phyloP scores from a whole-genome alignment of 2,888 invertebrate species.

The Sarcophaga variegata region DNA sequence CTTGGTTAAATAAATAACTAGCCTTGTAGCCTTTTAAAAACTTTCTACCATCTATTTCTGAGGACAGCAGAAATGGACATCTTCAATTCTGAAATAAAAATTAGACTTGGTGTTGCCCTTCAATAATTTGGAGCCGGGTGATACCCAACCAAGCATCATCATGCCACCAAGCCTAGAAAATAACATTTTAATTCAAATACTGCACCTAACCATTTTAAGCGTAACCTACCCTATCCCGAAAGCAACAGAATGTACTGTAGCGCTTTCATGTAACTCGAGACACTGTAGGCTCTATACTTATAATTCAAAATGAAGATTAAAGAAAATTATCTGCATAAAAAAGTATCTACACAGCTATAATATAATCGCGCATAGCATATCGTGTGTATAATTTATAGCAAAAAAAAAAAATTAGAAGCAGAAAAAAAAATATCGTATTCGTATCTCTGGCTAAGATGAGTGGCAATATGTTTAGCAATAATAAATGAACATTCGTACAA shows the following conservation, averaged over 20 bases:
- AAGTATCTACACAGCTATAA: not conserved
- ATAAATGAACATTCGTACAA: slow-evolving; percentile 27
- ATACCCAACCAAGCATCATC: too few relatives aligned
- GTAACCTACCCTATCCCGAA: too few relatives aligned
- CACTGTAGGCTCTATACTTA: slow-evolving; percentile 47
- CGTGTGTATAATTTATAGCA: not conserved
- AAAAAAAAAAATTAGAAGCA: slow-evolving; percentile 18
- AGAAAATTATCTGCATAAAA: slow-evolving; percentile 55
- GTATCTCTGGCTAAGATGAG: slow-evolving; percentile 28
- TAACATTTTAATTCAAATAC: too few relatives aligned
- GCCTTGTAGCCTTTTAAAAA: too few relatives aligned
- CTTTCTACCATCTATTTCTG: too few relatives aligned
- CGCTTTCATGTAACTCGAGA: slow-evolving; percentile 28
- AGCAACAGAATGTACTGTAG: not conserved
- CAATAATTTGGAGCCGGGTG: too few relatives aligned
- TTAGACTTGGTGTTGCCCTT: too few relatives aligned
- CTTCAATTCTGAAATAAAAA: too few relatives aligned
- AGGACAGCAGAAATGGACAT: too few relatives aligned
- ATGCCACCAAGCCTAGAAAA: too few relatives aligned
- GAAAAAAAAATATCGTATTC: slow-evolving; percentile 21
- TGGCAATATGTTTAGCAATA: slow-evolving; percentile 41
- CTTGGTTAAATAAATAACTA: too few relatives aligned
- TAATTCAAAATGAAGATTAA: slow-evolving; percentile 50
- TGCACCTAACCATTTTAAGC: too few relatives aligned
- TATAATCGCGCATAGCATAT: not conserved